Evolutionary conservation across 64 coral and sea anemone species (phyloP).

Genomic region (Porites lutea): DNA sequence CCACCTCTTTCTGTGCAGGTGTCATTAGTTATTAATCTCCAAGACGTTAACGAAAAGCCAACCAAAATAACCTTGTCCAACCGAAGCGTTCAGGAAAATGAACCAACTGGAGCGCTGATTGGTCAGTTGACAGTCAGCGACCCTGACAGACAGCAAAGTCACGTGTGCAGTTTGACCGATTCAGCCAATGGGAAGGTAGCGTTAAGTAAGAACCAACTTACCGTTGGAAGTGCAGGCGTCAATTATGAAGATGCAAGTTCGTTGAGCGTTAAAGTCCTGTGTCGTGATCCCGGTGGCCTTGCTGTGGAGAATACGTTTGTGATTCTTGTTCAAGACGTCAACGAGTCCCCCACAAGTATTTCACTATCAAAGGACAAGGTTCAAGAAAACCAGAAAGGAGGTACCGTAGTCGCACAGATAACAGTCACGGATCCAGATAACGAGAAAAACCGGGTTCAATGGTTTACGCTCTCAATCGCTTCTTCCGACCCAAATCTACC

Average conservation of each 20-base stretch:
- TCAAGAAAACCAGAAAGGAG: conserved; percentile 54
- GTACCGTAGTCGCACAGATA: conserved; percentile 31
- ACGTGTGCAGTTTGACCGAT: conserved; percentile 71
- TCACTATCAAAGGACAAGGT: conserved; percentile 64
- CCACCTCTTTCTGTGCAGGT: conserved; percentile 23
- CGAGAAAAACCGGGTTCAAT: conserved; percentile 44
- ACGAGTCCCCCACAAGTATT: conserved; percentile 62
- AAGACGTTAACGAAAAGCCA: conserved; percentile 84
- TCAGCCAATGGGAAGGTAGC: conserved; percentile 76
- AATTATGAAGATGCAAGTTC: conserved; percentile 76
- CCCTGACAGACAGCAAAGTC: conserved; percentile 78
- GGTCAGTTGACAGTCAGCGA: conserved; percentile 78
- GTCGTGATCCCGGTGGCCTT: conserved; percentile 62
- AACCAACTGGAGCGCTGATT: conserved; percentile 76
- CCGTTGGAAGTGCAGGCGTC: conserved; percentile 65
- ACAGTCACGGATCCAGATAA: conserved; percentile 73
- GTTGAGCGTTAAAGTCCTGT: conserved; percentile 69
- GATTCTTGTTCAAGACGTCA: conserved; percentile 65
- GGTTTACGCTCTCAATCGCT: conserved; percentile 53
- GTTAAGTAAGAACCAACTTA: conserved; percentile 50
- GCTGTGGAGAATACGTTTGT: conserved; percentile 31
- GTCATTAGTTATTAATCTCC: conserved; percentile 50
- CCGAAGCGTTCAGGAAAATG: conserved; percentile 67
- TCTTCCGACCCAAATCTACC: conserved; percentile 31
- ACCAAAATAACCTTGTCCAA: conserved; percentile 69